phyloP scores from a whole-genome alignment of 2,113 vertebrate genomes.

The Nannobrachium achirus region DNA sequence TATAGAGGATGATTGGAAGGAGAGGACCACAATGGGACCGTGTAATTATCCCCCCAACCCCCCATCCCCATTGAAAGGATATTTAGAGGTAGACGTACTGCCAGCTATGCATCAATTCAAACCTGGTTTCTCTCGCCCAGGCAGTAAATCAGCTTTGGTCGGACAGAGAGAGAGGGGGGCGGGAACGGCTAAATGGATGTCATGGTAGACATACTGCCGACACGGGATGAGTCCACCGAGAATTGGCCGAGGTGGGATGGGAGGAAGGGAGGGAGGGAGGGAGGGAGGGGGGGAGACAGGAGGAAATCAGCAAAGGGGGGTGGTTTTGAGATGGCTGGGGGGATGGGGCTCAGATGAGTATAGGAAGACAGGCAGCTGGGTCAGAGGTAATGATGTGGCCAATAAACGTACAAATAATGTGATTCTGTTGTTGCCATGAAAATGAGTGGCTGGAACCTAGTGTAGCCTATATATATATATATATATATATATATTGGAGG shows the following conservation, averaged over 20 bases:
- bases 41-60: slow-evolving; percentile 27
- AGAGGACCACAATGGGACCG: slow-evolving; percentile 2
- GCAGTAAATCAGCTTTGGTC: slow-evolving; percentile 58
- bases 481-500: too few species aligned
- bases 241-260: slow-evolving; percentile 33
- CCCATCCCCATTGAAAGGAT: slow-evolving; percentile 20
- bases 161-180: slow-evolving; percentile 38
- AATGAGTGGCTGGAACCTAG: slow-evolving; percentile 33
- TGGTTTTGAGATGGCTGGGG: too few species aligned
- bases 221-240: slow-evolving; percentile 45
- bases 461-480: slow-evolving; percentile 20
- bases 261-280: neutral
- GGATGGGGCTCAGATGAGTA: slow-evolving; percentile 42
- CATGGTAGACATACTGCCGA: slow-evolving; percentile 50
- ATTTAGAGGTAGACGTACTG: slow-evolving; percentile 32
- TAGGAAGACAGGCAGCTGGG: slow-evolving; percentile 65
- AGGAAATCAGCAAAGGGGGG: neutral
- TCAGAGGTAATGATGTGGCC: slow-evolving; percentile 60
- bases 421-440: slow-evolving; percentile 57
- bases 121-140: slow-evolving; percentile 39
- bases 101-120: slow-evolving; percentile 37
- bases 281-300: slow-evolving; percentile 19
- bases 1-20: slow-evolving; percentile 18
- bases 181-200: slow-evolving; percentile 63
- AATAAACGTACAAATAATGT: slow-evolving; percentile 59